Evolutionary conservation across 2,888 invertebrate genomes (phyloP), one percentile per base, ranked within the genome.

Genomic region (Cyclophora albipunctata): DNA sequence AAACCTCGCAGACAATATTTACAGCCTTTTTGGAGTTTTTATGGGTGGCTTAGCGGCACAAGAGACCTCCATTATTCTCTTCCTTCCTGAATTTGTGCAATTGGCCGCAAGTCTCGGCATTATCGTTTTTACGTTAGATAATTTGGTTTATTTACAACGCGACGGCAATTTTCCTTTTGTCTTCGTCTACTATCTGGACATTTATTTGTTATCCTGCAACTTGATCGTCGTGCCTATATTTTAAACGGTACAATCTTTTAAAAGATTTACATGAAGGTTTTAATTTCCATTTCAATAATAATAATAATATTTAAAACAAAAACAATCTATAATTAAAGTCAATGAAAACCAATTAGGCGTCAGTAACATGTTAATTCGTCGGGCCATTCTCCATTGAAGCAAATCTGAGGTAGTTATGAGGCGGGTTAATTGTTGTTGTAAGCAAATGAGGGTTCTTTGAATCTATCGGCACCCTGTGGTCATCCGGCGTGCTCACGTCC

Each of bases 11-110:
- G 37, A 1, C 37, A 37, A 57, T 57, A 59, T 57, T 57, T 54
- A 57, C 54, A 52, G 52, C 51, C 51, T 48, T 59, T 58, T 54
- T 55, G 46, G 48, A 50, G 48, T 53, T 54, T 52, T 53, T 59
- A 59, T 56, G 52, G 46, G 47, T 49, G 52, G 54, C 47, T 56
- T 55, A 49, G 54, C 47, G 47, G 53, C 50, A 49, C 51, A 50
- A 40, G 49, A 50, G 51, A 48, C 51, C 51, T 41, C 46, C 44
- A 57, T 57, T 57, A 55, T 57, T 57, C 55, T 57, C 45, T 49
- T 48, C 40, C 48, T 47, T 45, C 42, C 45, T 45, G 46, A 48
- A 52, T 57, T 47, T 49, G 42, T 49, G 45, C 50, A 51, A 54
- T 56, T 56, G 46, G 33, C 42, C 45, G 35, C 46, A 49, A 45